These are phyloP conservation scores for Drosophila pandora DNA, from an alignment of 1,140 invertebrate genomes.

Conservation along the genomic window DNA sequence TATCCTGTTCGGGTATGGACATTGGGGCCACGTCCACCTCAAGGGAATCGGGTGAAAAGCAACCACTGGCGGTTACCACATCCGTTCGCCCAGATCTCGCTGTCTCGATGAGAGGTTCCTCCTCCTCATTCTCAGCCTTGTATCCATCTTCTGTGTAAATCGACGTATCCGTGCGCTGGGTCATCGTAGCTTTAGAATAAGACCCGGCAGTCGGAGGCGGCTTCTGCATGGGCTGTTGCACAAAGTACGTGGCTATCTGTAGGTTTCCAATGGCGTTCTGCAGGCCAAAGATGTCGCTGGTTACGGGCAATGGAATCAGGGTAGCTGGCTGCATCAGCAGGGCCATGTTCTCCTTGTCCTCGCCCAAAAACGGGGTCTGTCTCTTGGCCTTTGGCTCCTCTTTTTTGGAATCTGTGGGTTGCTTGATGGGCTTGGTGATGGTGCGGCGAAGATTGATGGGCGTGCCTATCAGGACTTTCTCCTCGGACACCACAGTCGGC, in stretches of 20 bases:
- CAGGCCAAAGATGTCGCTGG: slow-evolving; percentile 76
- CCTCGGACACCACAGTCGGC: slow-evolving; percentile 47
- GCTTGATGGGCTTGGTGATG: slow-evolving; percentile 66
- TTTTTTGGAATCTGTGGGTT: slow-evolving; percentile 15
- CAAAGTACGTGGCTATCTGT: slow-evolving; percentile 77
- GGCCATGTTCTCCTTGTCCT: slow-evolving; percentile 76
- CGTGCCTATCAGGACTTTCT: slow-evolving; percentile 79
- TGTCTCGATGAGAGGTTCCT: slow-evolving; percentile 34
- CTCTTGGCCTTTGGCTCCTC: slow-evolving; percentile 12
- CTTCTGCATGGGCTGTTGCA: slow-evolving; percentile 67
- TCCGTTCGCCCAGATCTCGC: slow-evolving; percentile 22
- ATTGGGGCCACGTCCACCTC: slow-evolving; percentile 42
- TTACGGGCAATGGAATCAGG: slow-evolving; percentile 80
- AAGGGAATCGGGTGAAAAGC: slow-evolving; percentile 66
- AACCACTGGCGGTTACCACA: slow-evolving; percentile 49
- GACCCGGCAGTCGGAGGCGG: slow-evolving; percentile 40
- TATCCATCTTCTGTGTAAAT: slow-evolving; percentile 77
- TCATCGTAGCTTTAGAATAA: slow-evolving; percentile 67
- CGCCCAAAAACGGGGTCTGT: slow-evolving; percentile 6
- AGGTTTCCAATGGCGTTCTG: slow-evolving; percentile 80
- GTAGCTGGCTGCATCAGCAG: slow-evolving; percentile 84
- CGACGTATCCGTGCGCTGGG: slow-evolving; percentile 71
- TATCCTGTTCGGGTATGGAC: slow-evolving; percentile 21
- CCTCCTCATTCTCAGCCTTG: slow-evolving; percentile 68
- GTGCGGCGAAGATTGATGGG: slow-evolving; percentile 79